Evolutionary conservation across 2,113 vertebrate genomes (phyloP).

Genomic region (Hypocryptadius cinnamomeus): DNA sequence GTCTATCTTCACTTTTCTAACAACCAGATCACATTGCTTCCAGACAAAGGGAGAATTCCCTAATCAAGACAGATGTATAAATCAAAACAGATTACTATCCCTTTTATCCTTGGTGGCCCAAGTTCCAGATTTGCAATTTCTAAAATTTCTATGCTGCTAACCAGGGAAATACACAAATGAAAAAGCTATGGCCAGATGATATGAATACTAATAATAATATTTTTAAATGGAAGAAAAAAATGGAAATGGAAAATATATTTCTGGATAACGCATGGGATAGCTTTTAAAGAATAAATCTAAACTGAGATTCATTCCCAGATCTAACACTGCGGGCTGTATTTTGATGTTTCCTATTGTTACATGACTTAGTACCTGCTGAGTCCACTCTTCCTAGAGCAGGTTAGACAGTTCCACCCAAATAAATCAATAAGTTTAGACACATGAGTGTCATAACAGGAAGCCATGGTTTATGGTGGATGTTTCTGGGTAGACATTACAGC

Average conservation of each 20-base stretch:
- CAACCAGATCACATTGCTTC: neutral
- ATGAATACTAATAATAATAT: neutral
- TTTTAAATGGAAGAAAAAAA: neutral
- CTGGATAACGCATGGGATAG: neutral
- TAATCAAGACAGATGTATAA: neutral
- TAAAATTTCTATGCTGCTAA: neutral
- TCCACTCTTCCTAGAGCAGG: neutral
- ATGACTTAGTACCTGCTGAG: neutral
- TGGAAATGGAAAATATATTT: neutral
- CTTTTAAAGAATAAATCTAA: neutral
- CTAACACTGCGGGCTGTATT: neutral
- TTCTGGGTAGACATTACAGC: conserved; percentile 39
- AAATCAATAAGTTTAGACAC: conserved; percentile 43
- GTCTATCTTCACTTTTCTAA: neutral
- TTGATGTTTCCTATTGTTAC: neutral
- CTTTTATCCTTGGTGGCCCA: neutral
- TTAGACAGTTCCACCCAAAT: conserved; percentile 6
- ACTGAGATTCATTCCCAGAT: neutral
- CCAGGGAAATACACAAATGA: neutral
- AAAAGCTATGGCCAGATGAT: neutral
- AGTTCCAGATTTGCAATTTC: neutral
- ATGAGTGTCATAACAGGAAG: conserved; percentile 48
- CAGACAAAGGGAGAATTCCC: conserved; percentile 24
- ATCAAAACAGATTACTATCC: neutral
- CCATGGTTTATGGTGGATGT: conserved; percentile 26